These are phyloP conservation scores for Micromesistius poutassou DNA, from an alignment of 2,797 vertebrate species.

Conservation along the genomic window DNA sequence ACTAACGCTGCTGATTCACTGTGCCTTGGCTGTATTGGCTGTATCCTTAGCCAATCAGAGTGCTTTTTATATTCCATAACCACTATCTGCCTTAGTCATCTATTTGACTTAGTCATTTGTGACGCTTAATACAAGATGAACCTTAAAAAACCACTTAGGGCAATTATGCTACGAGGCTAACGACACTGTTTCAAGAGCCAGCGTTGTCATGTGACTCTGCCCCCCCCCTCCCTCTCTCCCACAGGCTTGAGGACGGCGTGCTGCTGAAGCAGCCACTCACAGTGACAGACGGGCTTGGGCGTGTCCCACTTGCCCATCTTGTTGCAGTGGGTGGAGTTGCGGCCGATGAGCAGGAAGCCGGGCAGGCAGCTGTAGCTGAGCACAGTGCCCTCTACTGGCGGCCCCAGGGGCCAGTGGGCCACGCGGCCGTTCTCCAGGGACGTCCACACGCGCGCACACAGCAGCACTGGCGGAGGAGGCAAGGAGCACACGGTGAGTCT, in stretches of 20 bases:
- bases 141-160: no score
- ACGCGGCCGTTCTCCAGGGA: constrained; percentile 83
- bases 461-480: constrained; percentile 64
- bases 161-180: no score
- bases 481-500: not conserved
- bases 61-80: no score
- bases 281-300: constrained; percentile 82
- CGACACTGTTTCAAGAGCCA: no score
- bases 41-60: no score
- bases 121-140: no score
- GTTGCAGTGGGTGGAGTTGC: constrained; percentile 78
- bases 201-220: not conserved
- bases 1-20: no score
- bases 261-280: constrained; percentile 65
- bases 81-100: no score
- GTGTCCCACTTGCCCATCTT: constrained; percentile 83
- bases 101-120: no score
- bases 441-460: constrained; percentile 79
- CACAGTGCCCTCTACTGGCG: constrained; percentile 79
- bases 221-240: no score
- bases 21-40: no score
- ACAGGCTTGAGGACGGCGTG: not conserved
- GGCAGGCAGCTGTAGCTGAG: constrained; percentile 80
- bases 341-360: constrained; percentile 80
- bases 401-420: constrained; percentile 62